A percentile compares a stretch with the other conserved stretches of the same genome.
Conservation (phyloP, 2,797 vertebrate species). For the Scomberomorus guttatus region DNA sequence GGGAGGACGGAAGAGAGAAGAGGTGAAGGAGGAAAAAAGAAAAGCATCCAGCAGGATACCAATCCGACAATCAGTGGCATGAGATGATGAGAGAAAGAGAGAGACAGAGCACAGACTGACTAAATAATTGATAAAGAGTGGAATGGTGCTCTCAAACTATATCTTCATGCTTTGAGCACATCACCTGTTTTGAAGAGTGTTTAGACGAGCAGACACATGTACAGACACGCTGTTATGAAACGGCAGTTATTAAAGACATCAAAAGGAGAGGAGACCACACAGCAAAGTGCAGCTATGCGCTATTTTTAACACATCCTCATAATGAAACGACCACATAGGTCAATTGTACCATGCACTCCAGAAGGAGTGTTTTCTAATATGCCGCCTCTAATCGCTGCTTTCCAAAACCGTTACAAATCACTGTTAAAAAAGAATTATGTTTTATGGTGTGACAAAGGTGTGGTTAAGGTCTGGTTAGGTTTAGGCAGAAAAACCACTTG, state of each 20-base stretch:
- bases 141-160: slow-evolving; percentile 56
- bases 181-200: slow-evolving; percentile 71
- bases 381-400: too few relatives aligned
- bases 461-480: too few relatives aligned
- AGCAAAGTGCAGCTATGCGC: slow-evolving; percentile 27
- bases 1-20: slow-evolving; percentile 19
- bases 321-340: too few relatives aligned
- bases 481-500: too few relatives aligned
- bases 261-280: slow-evolving; percentile 35
- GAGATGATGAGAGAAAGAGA: slow-evolving; percentile 60
- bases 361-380: too few relatives aligned
- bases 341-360: too few relatives aligned
- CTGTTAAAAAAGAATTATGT: too few relatives aligned
- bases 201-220: slow-evolving; percentile 49
- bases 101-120: slow-evolving; percentile 53
- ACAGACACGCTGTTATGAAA: slow-evolving; percentile 55
- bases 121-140: slow-evolving; percentile 80
- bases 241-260: slow-evolving; percentile 55
- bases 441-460: too few relatives aligned
- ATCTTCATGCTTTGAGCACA: slow-evolving; percentile 62
- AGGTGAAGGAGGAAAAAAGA: slow-evolving; percentile 8
- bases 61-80: slow-evolving; percentile 69
- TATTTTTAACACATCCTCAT: too few relatives aligned
- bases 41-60: slow-evolving; percentile 49
- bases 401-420: too few relatives aligned